Evolutionary conservation across 2,113 vertebrate genomes (phyloP), one percentile per base, ranked within the genome.

Genomic region (Eudyptes chrysolophus): DNA sequence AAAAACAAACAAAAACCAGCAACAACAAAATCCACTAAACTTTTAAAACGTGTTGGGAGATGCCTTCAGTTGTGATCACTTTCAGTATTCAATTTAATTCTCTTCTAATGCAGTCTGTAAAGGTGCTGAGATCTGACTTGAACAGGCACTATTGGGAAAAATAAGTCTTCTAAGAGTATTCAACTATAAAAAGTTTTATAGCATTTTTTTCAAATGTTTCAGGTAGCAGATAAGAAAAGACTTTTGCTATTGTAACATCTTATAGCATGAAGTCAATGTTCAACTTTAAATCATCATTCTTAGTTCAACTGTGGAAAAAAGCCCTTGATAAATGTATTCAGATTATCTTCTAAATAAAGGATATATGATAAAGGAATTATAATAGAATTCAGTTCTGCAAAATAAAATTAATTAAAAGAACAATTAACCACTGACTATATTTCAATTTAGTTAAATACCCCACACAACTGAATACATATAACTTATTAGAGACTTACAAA

Each of bases 401-500:
- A 87, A 66, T 7, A 24, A 77, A 48, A 6, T 57, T 58, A 38
- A 62, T 48, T 74, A 40, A 64, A 89, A 91, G 12, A 54, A 2
- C 3, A 64, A 26, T 21, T 55, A 77, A 61, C 11, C 2, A 42
- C 30, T 52, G 16, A 30, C 0, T 5, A 3, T 48, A 27, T 78
- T 68, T 88, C 7, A 51, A 7, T 82, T 58, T 49, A 46, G 0
- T 61, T 30, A 5, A 19, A 48, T 29, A 8, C 0, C 11, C 1
- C 2, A 27, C 7, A 25, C 4, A 68, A 6, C 2, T n/a, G n/a
- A 60, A 6, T 60, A 32, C 2, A 13, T 20, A 16, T 4, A 62
- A 44, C 16, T 92, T 79, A 55, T 49, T 92, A 76, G 13, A 79
- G 44, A 76, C 9, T 60, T 51, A 27, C 4, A 80, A 80, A 77